Conservation (phyloP, 2,888 invertebrate species). For the Perithous albicinctus region DNA sequence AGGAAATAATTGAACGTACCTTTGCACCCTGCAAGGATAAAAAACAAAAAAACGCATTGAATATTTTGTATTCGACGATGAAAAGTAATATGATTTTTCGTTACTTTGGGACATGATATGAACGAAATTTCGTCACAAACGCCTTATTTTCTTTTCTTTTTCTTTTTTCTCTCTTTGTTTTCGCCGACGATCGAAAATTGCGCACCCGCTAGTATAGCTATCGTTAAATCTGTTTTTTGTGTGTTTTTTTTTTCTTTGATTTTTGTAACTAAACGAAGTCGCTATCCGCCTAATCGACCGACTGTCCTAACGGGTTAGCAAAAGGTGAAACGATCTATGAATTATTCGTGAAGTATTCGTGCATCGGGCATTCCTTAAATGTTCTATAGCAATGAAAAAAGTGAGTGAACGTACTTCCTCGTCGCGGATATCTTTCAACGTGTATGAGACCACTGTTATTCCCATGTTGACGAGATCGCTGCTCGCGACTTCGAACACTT, state of each 20-base stretch:
- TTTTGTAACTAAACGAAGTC: slow-evolving; percentile 25
- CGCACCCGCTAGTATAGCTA: neutral
- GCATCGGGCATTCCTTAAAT: slow-evolving; percentile 45
- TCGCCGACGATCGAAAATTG: slow-evolving; percentile 25
- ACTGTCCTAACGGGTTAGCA: slow-evolving; percentile 38
- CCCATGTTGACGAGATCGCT: slow-evolving; percentile 98
- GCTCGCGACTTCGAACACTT: slow-evolving; percentile 97
- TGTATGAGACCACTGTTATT: slow-evolving; percentile 97
- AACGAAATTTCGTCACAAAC: slow-evolving; percentile 23
- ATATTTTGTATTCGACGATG: slow-evolving; percentile 71
- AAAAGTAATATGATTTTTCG: slow-evolving; percentile 51
- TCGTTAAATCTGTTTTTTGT: neutral
- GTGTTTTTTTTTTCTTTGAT: neutral
- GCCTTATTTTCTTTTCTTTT: neutral
- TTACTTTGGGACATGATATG: slow-evolving; percentile 21
- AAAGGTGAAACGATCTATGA: slow-evolving; percentile 50
- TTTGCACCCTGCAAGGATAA: slow-evolving; percentile 87
- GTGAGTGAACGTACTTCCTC: slow-evolving; percentile 91
- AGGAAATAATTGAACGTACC: slow-evolving; percentile 86
- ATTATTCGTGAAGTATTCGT: slow-evolving; percentile 58
- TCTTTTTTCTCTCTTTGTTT: neutral
- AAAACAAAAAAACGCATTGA: slow-evolving; percentile 80
- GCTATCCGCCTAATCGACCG: slow-evolving; percentile 56
- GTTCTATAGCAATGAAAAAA: neutral
- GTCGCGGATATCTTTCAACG: slow-evolving; percentile 96